phyloP scores from a whole-genome alignment of 2,113 vertebrate species.

The Lontra canadensis region DNA sequence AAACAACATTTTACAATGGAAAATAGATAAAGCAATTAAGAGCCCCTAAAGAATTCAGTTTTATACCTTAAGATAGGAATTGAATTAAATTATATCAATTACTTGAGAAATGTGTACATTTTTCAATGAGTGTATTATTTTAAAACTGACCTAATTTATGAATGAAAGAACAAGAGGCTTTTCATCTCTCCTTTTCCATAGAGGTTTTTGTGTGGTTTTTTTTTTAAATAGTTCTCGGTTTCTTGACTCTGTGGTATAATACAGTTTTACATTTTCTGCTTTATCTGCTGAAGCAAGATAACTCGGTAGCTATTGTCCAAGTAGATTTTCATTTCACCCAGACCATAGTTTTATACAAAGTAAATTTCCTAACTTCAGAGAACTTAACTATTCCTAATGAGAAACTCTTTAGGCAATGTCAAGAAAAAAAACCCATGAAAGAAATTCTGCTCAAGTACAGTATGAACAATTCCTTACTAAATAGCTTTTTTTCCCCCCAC shows the following conservation, averaged over 20 bases:
- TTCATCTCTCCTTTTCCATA: conserved; percentile 39
- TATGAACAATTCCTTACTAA: conserved; percentile 52
- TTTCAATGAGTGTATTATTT: conserved; percentile 47
- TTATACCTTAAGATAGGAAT: conserved; percentile 49
- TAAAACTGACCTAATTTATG: conserved; percentile 60
- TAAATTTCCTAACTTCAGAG: conserved; percentile 65
- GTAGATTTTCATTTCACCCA: conserved; percentile 70
- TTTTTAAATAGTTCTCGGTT: conserved; percentile 4
- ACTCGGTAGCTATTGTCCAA: conserved; percentile 57
- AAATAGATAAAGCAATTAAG: conserved; percentile 59
- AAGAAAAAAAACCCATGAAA: conserved; percentile 44
- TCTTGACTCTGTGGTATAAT: conserved; percentile 32
- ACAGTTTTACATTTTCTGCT: conserved; percentile 64
- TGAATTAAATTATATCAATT: conserved; percentile 45
- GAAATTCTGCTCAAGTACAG: conserved; percentile 48
- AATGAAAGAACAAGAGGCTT: conserved; percentile 56
- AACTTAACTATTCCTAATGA: conserved; percentile 65
- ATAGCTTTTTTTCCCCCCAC: not conserved
- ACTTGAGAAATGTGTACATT: conserved; percentile 60
- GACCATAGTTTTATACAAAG: conserved; percentile 49
- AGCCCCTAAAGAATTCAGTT: conserved; percentile 31
- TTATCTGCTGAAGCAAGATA: conserved; percentile 73
- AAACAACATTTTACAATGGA: conserved; percentile 55
- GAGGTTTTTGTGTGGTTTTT: not conserved
- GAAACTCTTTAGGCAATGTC: conserved; percentile 54